A percentile compares a stretch with the other conserved stretches of the same genome.
Conservation (phyloP, 2,113 vertebrate species). For the Argyrosomus japonicus region DNA sequence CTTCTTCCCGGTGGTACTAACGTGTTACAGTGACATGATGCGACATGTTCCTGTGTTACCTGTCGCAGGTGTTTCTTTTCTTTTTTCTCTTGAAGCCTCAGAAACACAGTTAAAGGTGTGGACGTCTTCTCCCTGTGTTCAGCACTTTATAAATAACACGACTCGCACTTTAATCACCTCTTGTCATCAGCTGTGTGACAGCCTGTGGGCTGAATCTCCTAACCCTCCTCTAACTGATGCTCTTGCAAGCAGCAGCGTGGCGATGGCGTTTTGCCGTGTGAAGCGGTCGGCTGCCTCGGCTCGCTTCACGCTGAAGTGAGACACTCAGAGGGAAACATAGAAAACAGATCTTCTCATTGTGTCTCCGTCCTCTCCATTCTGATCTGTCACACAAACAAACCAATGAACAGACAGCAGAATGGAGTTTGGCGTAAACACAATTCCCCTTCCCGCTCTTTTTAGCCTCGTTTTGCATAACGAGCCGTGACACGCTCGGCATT, state of each 20-base stretch:
- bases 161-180: constrained; percentile 63
- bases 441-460: constrained; percentile 55
- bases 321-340: constrained; percentile 52
- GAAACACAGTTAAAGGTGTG: constrained; percentile 8
- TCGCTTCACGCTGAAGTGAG: constrained; percentile 54
- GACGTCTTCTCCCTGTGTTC: constrained; percentile 13
- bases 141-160: constrained; percentile 51
- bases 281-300: constrained; percentile 56
- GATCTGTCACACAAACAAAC: constrained; percentile 61
- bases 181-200: constrained; percentile 58
- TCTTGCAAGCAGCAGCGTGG: constrained; percentile 22
- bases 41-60: too few relatives aligned
- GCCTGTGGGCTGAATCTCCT: constrained; percentile 51
- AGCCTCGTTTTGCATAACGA: constrained; percentile 64
- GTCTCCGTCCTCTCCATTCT: constrained; percentile 60
- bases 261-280: constrained; percentile 45
- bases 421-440: constrained; percentile 58
- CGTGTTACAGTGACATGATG: too few relatives aligned
- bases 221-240: constrained; percentile 54
- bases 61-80: too few relatives aligned
- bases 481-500: constrained; percentile 74
- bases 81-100: neutral
- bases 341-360: constrained; percentile 69
- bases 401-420: constrained; percentile 59
- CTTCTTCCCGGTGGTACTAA: too few relatives aligned